These are phyloP conservation scores for Nannoperca obscura DNA, from an alignment of 2,797 vertebrate species.

Conservation along the genomic window DNA sequence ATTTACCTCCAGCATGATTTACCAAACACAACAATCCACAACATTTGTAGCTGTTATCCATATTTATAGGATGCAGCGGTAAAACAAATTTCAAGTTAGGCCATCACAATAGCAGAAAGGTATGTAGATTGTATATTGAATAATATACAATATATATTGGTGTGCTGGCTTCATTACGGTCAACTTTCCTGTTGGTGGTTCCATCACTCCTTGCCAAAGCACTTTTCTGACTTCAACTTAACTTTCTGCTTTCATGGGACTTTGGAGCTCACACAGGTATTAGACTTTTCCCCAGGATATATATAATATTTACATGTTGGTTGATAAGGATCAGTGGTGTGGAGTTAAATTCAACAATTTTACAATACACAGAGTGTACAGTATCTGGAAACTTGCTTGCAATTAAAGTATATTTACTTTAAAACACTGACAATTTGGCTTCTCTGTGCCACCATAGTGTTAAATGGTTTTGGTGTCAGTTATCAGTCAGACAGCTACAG, in stretches of 20 bases:
- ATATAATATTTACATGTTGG: too few species aligned
- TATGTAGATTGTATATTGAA: background rate
- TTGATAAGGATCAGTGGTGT: background rate
- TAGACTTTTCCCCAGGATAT: background rate
- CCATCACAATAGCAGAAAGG: background rate
- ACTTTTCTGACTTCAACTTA: background rate
- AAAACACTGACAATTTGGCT: background rate
- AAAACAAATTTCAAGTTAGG: background rate
- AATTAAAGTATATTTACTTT: background rate
- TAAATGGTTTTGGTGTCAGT: background rate
- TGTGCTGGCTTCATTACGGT: background rate
- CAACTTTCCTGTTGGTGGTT: background rate
- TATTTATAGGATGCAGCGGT: background rate
- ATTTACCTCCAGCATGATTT: constrained; percentile 8
- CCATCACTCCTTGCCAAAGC: background rate
- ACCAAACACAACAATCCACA: background rate
- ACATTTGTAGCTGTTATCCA: background rate
- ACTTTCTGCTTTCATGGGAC: background rate
- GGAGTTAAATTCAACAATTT: background rate
- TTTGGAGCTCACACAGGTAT: constrained; percentile 20
- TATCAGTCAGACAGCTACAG: background rate
- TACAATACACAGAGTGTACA: background rate
- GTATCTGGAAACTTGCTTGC: background rate
- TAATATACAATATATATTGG: background rate
- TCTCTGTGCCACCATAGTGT: background rate